Evolutionary conservation across 23 tunicate genomes (phyloP).

Genomic region (Ciona savignyi): DNA sequence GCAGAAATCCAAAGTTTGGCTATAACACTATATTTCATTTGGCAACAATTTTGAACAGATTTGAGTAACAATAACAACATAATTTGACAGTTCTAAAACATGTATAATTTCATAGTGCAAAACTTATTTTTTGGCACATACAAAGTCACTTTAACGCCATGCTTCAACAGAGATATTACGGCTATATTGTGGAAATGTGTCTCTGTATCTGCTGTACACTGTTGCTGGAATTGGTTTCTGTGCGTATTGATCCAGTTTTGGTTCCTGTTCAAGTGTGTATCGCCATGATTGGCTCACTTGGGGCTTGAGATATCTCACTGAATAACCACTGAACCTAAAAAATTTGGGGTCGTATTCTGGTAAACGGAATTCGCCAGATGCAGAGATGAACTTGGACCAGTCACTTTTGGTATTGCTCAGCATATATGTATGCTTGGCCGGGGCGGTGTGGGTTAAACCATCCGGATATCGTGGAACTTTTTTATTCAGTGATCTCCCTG

Average conservation of each 20-base stretch:
- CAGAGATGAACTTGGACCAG: conserved; percentile 79
- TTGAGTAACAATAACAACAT: too few relatives aligned
- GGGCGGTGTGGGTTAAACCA: conserved; percentile 63
- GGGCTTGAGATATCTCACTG: conserved; percentile 84
- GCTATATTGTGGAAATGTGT: conserved; percentile 86
- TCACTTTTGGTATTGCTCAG: conserved; percentile 38
- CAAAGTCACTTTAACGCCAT: conserved; percentile 41
- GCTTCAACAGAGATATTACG: conserved; percentile 70
- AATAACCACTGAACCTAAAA: conserved; percentile 83
- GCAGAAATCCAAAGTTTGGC: too few relatives aligned
- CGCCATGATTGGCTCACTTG: conserved; percentile 69
- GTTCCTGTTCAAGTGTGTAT: conserved; percentile 79
- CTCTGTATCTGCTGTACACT: conserved; percentile 77
- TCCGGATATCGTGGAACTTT: conserved; percentile 57
- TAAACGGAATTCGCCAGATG: conserved; percentile 68
- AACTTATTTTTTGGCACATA: not conserved
- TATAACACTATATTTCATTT: too few relatives aligned
- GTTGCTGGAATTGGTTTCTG: conserved; percentile 85
- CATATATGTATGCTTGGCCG: conserved; percentile 46
- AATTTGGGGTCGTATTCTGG: conserved; percentile 59
- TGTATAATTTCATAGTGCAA: not conserved
- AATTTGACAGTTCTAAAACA: not conserved
- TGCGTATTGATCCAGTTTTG: conserved; percentile 71
- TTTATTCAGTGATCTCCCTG: conserved; percentile 57
- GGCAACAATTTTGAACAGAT: not conserved